Percentiles rank a stretch among this genome's conserved stretches.
These are phyloP conservation scores for Syngnathus rostellatus DNA, from an alignment of 2,797 vertebrate genomes.

Conservation along the genomic window DNA sequence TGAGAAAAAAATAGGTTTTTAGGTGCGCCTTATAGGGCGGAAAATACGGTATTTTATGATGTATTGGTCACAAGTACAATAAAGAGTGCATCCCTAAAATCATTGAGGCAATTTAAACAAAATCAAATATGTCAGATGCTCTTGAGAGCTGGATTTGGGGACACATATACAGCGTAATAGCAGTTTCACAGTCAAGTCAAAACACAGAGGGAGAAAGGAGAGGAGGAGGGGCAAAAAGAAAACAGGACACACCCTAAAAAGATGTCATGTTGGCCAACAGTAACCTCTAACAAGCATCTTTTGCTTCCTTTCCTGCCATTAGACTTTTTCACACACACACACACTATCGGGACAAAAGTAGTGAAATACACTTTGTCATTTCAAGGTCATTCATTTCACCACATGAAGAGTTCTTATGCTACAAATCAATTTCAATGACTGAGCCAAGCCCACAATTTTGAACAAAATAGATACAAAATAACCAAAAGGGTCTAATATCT, in stretches of 20 bases:
- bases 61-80: too few species aligned
- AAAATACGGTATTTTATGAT: too few species aligned
- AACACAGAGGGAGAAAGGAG: slow-evolving; percentile 2
- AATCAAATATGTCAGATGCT: too few species aligned
- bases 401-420: too few species aligned
- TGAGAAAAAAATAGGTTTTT: too few species aligned
- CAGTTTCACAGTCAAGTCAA: slow-evolving; percentile 15
- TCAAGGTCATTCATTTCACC: background rate
- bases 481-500: slow-evolving; percentile 11
- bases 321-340: slow-evolving; percentile 4
- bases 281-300: slow-evolving; percentile 20
- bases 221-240: background rate
- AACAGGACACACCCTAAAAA: slow-evolving; percentile 21
- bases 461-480: background rate
- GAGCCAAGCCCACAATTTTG: too few species aligned
- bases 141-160: background rate
- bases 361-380: background rate
- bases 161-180: slow-evolving; percentile 15
- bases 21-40: too few species aligned
- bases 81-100: too few species aligned
- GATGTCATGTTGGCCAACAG: slow-evolving; percentile 18
- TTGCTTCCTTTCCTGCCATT: slow-evolving; percentile 36
- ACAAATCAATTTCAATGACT: too few species aligned
- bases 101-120: background rate
- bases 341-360: background rate